These are phyloP conservation scores for Mythimna pallens DNA, from an alignment of 2,888 invertebrate genomes.

Conservation along the genomic window DNA sequence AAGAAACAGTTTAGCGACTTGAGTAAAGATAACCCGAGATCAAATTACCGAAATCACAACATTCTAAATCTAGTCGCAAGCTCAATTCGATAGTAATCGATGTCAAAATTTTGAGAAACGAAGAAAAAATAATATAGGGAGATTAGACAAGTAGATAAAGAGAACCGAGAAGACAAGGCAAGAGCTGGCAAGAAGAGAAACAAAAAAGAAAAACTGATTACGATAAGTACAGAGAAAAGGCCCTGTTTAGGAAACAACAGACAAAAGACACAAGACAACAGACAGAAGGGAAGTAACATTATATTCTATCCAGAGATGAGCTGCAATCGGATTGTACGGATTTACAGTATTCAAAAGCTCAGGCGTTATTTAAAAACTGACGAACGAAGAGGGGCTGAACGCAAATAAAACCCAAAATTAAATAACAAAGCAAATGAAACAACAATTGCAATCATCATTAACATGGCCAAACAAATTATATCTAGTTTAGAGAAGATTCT, in stretches of 20 bases:
- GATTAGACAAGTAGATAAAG: not conserved
- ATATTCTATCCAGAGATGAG: slow-evolving; percentile 17
- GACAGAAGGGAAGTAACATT: not conserved
- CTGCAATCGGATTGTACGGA: slow-evolving; percentile 43
- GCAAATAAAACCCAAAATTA: slow-evolving; percentile 5
- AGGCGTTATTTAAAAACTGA: slow-evolving; percentile 12
- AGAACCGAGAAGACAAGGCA: not conserved
- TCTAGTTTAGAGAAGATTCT: slow-evolving; percentile 24
- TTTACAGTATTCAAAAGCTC: slow-evolving; percentile 19
- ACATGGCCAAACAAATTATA: slow-evolving; percentile 23
- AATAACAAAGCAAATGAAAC: slow-evolving; percentile 11
- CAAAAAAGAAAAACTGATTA: no score
- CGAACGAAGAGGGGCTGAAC: not conserved
- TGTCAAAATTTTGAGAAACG: not conserved
- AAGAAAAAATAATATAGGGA: no score
- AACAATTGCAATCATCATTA: slow-evolving; percentile 31
- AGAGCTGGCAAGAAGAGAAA: not conserved
- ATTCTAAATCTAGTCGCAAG: not conserved
- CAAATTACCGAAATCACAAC: not conserved
- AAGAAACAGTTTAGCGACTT: not conserved
- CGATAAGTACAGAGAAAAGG: not conserved
- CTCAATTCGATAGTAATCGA: not conserved
- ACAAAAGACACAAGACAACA: not conserved
- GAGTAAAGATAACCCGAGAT: not conserved
- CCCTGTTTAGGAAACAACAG: not conserved